Evolutionary conservation across 2,888 invertebrate species (phyloP), one percentile per base, ranked within the genome.

Genomic region (Lochmaea capreae): DNA sequence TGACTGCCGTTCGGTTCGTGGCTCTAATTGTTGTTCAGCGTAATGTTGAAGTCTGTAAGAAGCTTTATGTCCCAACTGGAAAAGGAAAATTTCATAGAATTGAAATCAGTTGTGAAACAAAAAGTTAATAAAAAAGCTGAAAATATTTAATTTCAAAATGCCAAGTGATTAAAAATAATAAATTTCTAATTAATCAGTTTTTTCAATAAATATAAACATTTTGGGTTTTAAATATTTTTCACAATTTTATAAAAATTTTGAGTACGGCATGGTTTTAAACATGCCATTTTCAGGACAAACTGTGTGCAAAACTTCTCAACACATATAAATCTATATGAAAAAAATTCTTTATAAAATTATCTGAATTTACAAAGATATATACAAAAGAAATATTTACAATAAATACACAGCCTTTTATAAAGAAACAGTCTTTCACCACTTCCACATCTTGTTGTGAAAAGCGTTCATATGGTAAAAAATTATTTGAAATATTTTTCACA

Each of bases 311-410:
- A 12, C 33, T 59, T 12, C 59, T 63, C 18, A 63, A 63, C 16
- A 63, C 43, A 42, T 63, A 46, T 46, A 52, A n/a, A 39, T 11
- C 10, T 42, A 18, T 16, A 42, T 43, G 43, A 63, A 42, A 63
- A 63, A 63, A 39, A 43, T 16, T 63, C 43, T 63, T 63, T 63
- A 63, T 63, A 63, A 63, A 63, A 63, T 42, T n/a, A 63, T 42
- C 16, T 63, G 16, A n/a, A 42, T 43, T 9, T 43, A 63, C 43
- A 63, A 42, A 62, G n/a, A 62, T n/a, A 63, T 63, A 63, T 63
- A 63, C 62, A 63, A 63, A 42, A 42, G 43, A 33, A 33, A 61
- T 33, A n/a, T n/a, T 33, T 63, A 63, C 62, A 63, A 43, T 63
- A 43, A 63, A 63, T 43, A 43, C 62, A 63, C 62, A 63, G 62